Conservation (phyloP, 2,797 vertebrate genomes). For the Xenops minutus region DNA sequence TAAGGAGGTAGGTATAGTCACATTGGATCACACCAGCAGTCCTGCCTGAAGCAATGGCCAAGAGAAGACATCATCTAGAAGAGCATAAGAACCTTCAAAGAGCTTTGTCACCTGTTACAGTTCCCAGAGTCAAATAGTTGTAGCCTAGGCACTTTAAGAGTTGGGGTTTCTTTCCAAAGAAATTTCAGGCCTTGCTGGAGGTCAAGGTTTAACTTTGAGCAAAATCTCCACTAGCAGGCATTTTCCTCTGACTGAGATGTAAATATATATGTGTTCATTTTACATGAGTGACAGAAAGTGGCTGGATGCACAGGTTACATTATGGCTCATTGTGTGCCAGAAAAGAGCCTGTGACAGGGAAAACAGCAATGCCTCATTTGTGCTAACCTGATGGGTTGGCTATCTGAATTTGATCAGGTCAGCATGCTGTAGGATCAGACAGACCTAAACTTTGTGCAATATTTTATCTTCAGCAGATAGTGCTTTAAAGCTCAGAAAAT, state of each 20-base stretch:
- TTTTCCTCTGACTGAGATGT: not conserved
- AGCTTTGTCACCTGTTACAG: not conserved
- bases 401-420: not conserved
- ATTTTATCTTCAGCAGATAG: constrained; percentile 1
- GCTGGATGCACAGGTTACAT: not conserved
- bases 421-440: not conserved
- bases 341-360: not conserved
- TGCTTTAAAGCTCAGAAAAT: constrained; percentile 50
- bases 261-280: not conserved
- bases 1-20: not conserved
- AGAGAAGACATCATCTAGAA: not conserved
- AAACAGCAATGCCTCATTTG: not conserved
- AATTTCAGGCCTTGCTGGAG: not conserved
- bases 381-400: not conserved
- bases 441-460: not conserved
- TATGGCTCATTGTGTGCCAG: not conserved
- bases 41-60: not conserved
- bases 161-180: not conserved
- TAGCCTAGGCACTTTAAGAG: not conserved
- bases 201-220: not conserved
- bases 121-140: not conserved
- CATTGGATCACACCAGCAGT: not conserved
- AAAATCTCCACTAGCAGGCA: not conserved
- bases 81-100: not conserved
- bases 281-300: not conserved